Evolutionary conservation across 2,888 invertebrate species (phyloP).

Genomic region (Epinotia demarniana): DNA sequence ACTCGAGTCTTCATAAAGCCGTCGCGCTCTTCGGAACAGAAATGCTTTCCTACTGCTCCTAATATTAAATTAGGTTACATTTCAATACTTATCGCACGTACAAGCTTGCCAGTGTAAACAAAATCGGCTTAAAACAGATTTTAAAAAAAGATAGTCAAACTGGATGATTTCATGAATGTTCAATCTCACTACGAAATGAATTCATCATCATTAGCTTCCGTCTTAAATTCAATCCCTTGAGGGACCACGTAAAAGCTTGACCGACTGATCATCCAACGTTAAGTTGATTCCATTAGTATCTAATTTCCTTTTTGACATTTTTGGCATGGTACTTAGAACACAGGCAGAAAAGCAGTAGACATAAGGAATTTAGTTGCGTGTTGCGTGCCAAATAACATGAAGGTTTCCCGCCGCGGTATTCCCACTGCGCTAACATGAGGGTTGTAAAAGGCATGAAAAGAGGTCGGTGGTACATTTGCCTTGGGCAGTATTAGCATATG

Average conservation of each 20-base stretch:
- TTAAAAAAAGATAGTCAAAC: no score
- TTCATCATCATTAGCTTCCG: not conserved
- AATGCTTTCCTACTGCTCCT: no score
- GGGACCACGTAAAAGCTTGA: not conserved
- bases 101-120: not conserved
- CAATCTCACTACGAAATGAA: no score
- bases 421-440: slow-evolving; percentile 15
- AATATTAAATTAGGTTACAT: not conserved
- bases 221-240: not conserved
- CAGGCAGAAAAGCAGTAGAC: not conserved
- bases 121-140: not conserved
- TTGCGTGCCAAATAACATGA: slow-evolving; percentile 8
- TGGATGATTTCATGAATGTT: no score
- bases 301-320: no score
- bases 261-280: not conserved
- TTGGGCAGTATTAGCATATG: not conserved
- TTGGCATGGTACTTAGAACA: no score
- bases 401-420: slow-evolving; percentile 13
- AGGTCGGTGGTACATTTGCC: slow-evolving; percentile 10
- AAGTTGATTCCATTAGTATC: no score
- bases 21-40: no score
- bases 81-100: not conserved
- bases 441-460: slow-evolving; percentile 4
- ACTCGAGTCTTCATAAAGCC: no score
- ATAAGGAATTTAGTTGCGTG: slow-evolving; percentile 15